A percentile compares a stretch with the other conserved stretches of the same genome.
These are phyloP conservation scores for Chalcis sispes DNA, from an alignment of 2,888 invertebrate genomes.

Conservation along the genomic window DNA sequence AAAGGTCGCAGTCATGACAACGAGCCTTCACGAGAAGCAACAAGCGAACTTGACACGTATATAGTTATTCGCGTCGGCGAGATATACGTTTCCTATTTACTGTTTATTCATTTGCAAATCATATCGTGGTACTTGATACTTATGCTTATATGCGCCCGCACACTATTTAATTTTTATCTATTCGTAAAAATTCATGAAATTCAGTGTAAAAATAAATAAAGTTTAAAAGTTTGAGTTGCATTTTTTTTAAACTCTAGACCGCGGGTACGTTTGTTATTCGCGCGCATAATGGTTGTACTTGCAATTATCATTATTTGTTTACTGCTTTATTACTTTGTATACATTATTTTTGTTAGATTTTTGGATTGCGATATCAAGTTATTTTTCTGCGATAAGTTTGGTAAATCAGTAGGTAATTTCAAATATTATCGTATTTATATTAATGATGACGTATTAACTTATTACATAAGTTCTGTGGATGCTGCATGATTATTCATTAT, in stretches of 20 bases:
- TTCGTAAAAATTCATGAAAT: no score
- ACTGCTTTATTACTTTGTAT: conserved; percentile 77
- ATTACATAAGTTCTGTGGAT: background rate
- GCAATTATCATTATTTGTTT: conserved; percentile 65
- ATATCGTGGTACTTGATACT: no score
- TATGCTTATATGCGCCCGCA: no score
- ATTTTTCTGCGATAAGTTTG: conserved; percentile 80
- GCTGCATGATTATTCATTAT: background rate
- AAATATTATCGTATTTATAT: background rate
- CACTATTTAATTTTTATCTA: no score
- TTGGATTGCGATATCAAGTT: conserved; percentile 81
- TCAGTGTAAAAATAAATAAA: no score
- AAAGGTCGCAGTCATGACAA: conserved; percentile 49
- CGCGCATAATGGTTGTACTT: conserved; percentile 61
- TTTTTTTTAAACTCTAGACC: no score
- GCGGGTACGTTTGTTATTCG: no score
- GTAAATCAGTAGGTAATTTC: conserved; percentile 79
- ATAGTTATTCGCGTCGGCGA: background rate
- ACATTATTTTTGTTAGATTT: conserved; percentile 77
- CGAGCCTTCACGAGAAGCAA: conserved; percentile 45
- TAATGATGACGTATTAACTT: background rate
- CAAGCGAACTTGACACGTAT: conserved; percentile 35
- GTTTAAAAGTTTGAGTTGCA: no score
- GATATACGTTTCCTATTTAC: background rate
- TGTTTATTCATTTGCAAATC: no score